Evolutionary conservation across 2,113 vertebrate species (phyloP).

Genomic region (Patagioenas fasciata): DNA sequence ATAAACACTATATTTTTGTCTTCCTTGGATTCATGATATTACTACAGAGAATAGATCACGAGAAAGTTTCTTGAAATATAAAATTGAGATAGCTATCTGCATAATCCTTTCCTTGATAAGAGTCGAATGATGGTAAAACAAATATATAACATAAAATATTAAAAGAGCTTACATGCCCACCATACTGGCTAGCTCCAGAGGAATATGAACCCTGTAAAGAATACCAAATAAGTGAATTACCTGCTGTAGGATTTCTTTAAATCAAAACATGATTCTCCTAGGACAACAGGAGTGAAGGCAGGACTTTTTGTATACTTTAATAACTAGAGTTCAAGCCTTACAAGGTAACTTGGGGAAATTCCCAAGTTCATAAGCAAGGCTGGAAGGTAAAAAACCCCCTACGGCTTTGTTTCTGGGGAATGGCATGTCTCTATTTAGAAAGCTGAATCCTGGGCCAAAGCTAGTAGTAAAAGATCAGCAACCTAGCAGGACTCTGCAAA

Average conservation of each 20-base stretch:
- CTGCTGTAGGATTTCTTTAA: background rate
- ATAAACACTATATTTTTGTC: background rate
- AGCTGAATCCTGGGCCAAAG: background rate
- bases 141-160: background rate
- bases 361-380: background rate
- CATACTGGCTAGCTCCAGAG: conserved; percentile 45
- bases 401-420: background rate
- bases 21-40: background rate
- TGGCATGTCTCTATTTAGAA: background rate
- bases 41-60: background rate
- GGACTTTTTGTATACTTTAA: background rate
- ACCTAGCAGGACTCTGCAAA: background rate
- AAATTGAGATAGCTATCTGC: background rate
- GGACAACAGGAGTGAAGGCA: background rate
- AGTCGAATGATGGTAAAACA: background rate
- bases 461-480: background rate
- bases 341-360: background rate
- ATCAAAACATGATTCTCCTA: background rate
- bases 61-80: background rate
- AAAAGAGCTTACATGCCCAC: conserved; percentile 37
- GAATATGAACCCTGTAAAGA: conserved; percentile 49
- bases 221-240: background rate
- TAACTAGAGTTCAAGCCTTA: background rate
- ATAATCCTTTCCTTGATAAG: background rate
- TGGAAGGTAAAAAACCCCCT: accelerated